phyloP scores from a whole-genome alignment of 2,113 vertebrate species.

The Capreolus pygargus region DNA sequence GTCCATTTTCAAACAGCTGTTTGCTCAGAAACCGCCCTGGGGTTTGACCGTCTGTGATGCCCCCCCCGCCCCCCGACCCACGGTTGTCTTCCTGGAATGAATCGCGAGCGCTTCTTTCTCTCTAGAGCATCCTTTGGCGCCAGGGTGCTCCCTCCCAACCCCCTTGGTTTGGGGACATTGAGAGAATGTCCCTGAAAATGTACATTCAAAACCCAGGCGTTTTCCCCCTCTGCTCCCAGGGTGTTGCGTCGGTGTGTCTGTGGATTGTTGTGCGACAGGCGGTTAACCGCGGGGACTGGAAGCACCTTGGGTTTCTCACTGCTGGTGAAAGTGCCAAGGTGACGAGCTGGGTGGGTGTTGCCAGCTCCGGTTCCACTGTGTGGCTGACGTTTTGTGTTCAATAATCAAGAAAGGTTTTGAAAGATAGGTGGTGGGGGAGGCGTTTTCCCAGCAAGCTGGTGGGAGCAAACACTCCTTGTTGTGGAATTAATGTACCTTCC shows the following conservation, averaged over 20 bases:
- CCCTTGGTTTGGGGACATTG: conserved; percentile 25
- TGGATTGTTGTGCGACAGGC: neutral
- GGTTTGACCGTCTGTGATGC: neutral
- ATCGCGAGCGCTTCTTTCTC: neutral
- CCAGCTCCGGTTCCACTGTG: neutral
- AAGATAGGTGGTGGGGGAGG: neutral
- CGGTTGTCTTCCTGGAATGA: neutral
- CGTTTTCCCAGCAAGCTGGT: neutral
- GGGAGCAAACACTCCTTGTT: neutral
- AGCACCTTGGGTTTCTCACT: neutral
- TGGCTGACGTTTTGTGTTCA: neutral
- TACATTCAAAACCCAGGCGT: neutral
- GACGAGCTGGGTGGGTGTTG: neutral
- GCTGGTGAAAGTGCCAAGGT: neutral
- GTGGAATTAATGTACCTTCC: neutral
- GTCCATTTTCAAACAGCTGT: neutral
- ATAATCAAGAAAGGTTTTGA: neutral
- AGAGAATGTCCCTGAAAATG: conserved; percentile 16
- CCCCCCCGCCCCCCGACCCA: conserved; percentile 18
- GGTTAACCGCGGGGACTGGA: neutral
- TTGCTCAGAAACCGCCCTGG: neutral
- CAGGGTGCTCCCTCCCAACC: accelerated
- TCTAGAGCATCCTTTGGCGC: conserved; percentile 21
- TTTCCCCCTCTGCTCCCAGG: neutral
- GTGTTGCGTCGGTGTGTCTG: neutral